Conservation (phyloP, 2,888 invertebrate species). For the Phytoseiulus persimilis region DNA sequence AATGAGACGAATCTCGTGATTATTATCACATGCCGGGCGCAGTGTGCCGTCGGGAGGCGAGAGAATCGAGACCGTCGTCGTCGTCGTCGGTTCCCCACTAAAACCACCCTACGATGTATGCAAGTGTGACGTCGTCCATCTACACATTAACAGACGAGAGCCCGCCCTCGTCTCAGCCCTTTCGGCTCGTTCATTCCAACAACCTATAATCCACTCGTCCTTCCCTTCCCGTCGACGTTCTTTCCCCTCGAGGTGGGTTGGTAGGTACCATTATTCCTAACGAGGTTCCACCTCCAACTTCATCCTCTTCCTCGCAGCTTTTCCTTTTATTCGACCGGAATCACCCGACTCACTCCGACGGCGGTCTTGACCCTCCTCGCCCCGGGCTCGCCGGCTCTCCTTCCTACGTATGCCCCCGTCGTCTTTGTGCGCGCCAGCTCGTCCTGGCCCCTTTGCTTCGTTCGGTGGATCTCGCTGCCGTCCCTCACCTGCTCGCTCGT, state of each 20-base stretch:
- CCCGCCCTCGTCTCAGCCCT: neutral
- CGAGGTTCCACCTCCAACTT: constrained; percentile 38
- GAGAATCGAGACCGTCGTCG: neutral
- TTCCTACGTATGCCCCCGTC: neutral
- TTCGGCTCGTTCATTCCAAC: neutral
- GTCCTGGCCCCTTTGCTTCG: neutral
- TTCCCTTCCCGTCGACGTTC: constrained; percentile 7
- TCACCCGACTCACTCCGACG: neutral
- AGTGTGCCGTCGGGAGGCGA: too few relatives aligned
- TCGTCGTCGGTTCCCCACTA: neutral
- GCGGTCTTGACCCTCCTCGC: neutral
- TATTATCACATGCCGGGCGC: too few relatives aligned
- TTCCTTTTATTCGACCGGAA: neutral
- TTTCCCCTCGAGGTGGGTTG: constrained; percentile 8
- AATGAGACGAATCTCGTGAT: too few relatives aligned
- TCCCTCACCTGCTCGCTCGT: neutral
- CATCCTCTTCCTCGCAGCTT: constrained; percentile 14
- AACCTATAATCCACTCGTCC: constrained; percentile 37
- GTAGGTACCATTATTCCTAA: constrained; percentile 35
- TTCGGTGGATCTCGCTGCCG: neutral
- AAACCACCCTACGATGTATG: neutral
- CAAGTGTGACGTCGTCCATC: neutral
- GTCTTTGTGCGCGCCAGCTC: neutral
- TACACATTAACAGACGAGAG: neutral
- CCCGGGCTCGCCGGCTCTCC: neutral